Evolutionary conservation across 2,113 vertebrate genomes (phyloP), one percentile per base, ranked within the genome.

Genomic region (Xenopus borealis): DNA sequence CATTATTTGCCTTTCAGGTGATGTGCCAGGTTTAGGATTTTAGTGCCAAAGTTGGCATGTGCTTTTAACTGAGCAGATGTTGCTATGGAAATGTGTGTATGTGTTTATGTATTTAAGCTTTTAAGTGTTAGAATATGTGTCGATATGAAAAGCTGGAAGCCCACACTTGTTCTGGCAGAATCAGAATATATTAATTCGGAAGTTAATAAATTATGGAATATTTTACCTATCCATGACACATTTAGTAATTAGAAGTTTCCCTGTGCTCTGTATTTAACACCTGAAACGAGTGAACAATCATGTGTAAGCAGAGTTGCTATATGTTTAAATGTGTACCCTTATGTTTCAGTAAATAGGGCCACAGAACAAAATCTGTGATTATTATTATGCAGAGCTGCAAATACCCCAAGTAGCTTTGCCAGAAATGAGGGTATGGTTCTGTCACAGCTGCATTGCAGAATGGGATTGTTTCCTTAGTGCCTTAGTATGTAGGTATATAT

Each of bases 81-180:
- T 86, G 83, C 87, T 83, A 82, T 88, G 87, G 87, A 82, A 84
- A 88, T 81, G 75, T 65, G 71, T 72, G 80, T 80, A 75, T 72
- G 75, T 84, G 80, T 80, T 69, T 78, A 55, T 82, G 81, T 82
- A 66, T 78, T 83, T 65, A 27, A 85, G 73, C 80, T 86, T 81
- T 70, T 66, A 63, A 78, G 80, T 82, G 82, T 82, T 85, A 83
- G 82, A 78, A 80, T 67, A 68, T 73, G 78, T 84, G 80, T 80
- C 78, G 75, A 12, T 80, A 66, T 65, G 64, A 72, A 33, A 79
- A 81, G 20, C 70, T 52, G 78, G 72, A 75, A 59, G 46, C 67
- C 62, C 53, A 47, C 70, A 66, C 65, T 67, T 73, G 53, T 80
- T 10, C 80, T 78, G 55, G 65, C 57, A 68, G 78, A 69, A 79